Conservation (phyloP, 2,888 invertebrate species). For the Sthenelais limicola region DNA sequence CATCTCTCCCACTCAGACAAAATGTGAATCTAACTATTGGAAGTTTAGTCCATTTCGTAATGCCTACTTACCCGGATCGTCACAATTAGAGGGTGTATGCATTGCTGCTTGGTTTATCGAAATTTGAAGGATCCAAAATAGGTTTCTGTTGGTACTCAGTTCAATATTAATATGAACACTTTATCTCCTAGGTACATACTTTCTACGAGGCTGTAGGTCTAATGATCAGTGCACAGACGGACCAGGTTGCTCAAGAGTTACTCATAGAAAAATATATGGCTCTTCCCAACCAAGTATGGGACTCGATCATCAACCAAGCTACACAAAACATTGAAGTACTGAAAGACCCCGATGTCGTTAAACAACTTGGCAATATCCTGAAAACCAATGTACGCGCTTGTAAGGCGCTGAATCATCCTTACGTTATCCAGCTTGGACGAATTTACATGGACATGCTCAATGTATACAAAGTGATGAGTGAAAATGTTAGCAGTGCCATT, state of each 20-base stretch:
- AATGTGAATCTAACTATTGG: too few relatives aligned
- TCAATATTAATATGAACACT: too few relatives aligned
- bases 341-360: constrained; percentile 96
- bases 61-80: too few relatives aligned
- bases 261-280: constrained; percentile 98
- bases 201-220: constrained; percentile 99
- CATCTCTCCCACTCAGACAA: too few relatives aligned
- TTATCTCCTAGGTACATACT: constrained; percentile 81
- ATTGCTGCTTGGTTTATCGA: too few relatives aligned
- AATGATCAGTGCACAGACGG: constrained; percentile 97
- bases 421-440: constrained; percentile 93
- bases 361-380: constrained; percentile 96
- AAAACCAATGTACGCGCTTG: constrained; percentile 99
- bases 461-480: constrained; percentile 92
- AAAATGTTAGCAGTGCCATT: constrained; percentile 78
- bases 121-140: too few relatives aligned
- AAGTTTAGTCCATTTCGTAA: too few relatives aligned
- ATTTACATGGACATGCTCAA: constrained; percentile 99
- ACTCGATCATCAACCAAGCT: constrained; percentile 96
- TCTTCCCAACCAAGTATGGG: constrained; percentile 98
- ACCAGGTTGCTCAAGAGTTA: constrained; percentile 90
- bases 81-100: too few relatives aligned
- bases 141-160: too few relatives aligned
- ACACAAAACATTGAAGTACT: constrained; percentile 95
- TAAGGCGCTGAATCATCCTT: constrained; percentile 96